Evolutionary conservation across 1,140 invertebrate genomes (phyloP).

Genomic region (Brachionus sp.): DNA sequence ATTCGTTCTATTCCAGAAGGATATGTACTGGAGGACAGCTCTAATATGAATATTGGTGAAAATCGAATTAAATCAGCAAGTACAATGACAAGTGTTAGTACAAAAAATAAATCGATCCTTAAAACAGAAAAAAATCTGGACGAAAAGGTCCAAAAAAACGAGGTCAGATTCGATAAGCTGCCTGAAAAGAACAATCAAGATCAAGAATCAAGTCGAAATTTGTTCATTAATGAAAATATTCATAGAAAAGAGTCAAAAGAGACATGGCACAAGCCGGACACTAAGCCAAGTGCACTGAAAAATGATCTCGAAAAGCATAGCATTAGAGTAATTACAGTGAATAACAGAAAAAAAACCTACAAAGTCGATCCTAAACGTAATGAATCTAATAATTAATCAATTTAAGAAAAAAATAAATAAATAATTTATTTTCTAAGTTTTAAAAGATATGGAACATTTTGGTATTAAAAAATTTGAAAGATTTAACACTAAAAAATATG

Average conservation of each 20-base stretch:
- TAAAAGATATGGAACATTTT: slow-evolving; percentile 17
- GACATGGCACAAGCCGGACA: neutral
- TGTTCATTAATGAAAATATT: neutral
- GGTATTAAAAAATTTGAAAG: slow-evolving; percentile 11
- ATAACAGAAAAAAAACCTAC: slow-evolving; percentile 11
- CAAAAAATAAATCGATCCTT: neutral
- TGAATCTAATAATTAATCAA: neutral
- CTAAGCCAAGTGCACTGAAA: neutral
- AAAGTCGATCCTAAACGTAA: slow-evolving; percentile 13
- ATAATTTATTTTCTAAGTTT: neutral
- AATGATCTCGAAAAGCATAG: slow-evolving; percentile 14
- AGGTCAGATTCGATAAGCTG: neutral
- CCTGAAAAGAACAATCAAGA: neutral
- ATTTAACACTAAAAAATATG: slow-evolving; percentile 29
- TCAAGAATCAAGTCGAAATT: neutral
- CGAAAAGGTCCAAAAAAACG: neutral
- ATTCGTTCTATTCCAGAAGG: neutral
- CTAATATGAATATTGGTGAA: neutral
- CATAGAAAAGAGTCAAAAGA: neutral
- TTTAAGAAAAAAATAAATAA: neutral
- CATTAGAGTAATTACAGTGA: neutral
- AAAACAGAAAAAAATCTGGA: neutral
- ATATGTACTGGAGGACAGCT: neutral
- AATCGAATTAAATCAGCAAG: neutral
- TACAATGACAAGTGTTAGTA: neutral